Evolutionary conservation across 2,888 invertebrate species (phyloP).

Genomic region (Pardosa pseudoannulata): DNA sequence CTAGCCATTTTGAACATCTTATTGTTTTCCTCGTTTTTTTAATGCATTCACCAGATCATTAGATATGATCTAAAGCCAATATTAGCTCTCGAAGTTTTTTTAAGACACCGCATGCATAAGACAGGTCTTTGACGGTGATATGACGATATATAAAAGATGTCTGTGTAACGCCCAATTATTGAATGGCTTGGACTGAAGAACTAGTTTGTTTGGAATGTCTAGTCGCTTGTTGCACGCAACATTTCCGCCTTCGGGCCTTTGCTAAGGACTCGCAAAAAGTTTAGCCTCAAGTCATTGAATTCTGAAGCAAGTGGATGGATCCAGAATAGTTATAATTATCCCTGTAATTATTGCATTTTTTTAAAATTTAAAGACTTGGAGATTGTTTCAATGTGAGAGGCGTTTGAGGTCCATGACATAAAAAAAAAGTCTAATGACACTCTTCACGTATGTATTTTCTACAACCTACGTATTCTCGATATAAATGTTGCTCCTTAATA

Average conservation of each 20-base stretch:
- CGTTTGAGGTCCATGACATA: no score
- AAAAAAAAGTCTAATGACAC: no score
- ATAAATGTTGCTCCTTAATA: no score
- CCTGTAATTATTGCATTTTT: background rate
- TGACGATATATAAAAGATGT: slow-evolving; percentile 15
- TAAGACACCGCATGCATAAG: background rate
- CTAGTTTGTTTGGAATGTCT: slow-evolving; percentile 4
- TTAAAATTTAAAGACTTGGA: background rate
- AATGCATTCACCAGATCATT: background rate
- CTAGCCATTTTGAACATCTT: no score
- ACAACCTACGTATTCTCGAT: no score
- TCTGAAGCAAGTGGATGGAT: background rate
- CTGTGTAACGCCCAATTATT: slow-evolving; percentile 12
- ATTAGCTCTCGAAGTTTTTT: background rate
- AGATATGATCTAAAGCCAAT: background rate
- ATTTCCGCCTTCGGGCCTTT: background rate
- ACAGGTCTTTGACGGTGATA: slow-evolving; percentile 14
- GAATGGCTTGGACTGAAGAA: background rate
- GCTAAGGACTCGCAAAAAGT: background rate
- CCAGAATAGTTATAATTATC: slow-evolving; percentile 6
- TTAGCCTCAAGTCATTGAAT: background rate
- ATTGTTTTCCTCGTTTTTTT: no score
- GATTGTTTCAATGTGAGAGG: no score
- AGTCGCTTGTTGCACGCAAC: background rate
- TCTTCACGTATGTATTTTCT: no score